Conservation (phyloP, 1,140 invertebrate species). For the Pomacea maculata region DNA sequence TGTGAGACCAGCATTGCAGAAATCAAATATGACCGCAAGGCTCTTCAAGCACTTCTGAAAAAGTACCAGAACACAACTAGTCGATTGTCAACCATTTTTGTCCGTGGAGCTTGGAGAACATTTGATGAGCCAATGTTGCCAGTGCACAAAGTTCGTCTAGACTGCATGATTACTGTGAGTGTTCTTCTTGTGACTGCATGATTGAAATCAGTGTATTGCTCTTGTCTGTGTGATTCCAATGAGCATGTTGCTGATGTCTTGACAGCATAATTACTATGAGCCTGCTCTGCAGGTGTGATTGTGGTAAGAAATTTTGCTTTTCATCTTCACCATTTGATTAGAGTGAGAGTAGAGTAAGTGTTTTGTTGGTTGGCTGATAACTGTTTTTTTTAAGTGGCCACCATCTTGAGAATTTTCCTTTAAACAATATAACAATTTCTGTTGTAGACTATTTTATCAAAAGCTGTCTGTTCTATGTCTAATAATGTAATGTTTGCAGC, state of each 20-base stretch:
- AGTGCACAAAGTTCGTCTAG: conserved; percentile 59
- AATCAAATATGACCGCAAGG: conserved; percentile 63
- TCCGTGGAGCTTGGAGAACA: conserved; percentile 50
- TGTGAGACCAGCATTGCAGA: conserved; percentile 61
- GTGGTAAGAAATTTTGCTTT: neutral
- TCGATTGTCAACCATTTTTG: conserved; percentile 52
- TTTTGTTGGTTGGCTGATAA: too few species aligned
- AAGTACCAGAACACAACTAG: conserved; percentile 54
- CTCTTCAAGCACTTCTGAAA: conserved; percentile 53
- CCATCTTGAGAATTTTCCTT: too few species aligned
- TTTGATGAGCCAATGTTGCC: conserved; percentile 60
- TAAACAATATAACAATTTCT: too few species aligned
- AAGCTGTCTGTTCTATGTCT: neutral
- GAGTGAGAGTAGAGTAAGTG: neutral
- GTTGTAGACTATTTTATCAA: neutral
- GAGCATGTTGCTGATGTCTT: neutral
- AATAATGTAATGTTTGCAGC: conserved; percentile 42
- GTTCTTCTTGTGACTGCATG: neutral
- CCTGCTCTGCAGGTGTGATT: neutral
- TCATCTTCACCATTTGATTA: neutral
- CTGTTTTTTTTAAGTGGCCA: too few species aligned
- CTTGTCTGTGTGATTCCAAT: neutral
- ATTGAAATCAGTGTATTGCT: neutral
- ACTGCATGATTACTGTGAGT: conserved; percentile 62
- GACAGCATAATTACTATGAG: neutral